Percentiles rank a stretch among this genome's conserved stretches.
phyloP scores from a whole-genome alignment of 2,888 invertebrate species.

The Phyto melanocephala region DNA sequence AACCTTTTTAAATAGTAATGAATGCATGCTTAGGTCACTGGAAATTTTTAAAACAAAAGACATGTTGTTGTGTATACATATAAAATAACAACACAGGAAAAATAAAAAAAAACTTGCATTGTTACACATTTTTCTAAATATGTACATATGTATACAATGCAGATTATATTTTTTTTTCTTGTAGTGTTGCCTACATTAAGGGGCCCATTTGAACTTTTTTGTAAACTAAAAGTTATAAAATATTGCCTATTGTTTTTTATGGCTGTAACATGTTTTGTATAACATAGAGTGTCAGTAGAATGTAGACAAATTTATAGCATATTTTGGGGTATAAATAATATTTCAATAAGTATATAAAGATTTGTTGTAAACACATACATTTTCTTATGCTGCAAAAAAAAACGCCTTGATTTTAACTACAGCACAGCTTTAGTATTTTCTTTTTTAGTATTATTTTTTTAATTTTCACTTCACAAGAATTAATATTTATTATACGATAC shows the following conservation, averaged over 20 bases:
- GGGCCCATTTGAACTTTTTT: neutral
- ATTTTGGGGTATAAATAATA: neutral
- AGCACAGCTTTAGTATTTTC: neutral
- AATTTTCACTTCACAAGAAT: neutral
- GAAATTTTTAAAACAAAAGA: neutral
- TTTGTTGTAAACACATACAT: neutral
- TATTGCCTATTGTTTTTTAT: neutral
- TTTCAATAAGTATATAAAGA: neutral
- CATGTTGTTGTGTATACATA: neutral
- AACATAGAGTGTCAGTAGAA: neutral
- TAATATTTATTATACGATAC: slow-evolving; percentile 11
- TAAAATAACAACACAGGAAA: neutral
- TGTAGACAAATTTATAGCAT: neutral
- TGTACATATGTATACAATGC: neutral
- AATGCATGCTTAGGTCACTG: neutral
- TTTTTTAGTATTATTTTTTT: neutral
- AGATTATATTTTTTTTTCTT: neutral
- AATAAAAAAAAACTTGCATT: neutral
- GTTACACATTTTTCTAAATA: neutral
- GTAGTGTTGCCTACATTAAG: slow-evolving; percentile 13
- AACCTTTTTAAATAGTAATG: slow-evolving; percentile 6
- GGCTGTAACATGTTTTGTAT: neutral
- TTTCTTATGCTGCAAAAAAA: neutral
- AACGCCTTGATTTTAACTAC: neutral
- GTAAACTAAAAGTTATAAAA: neutral